Evolutionary conservation across 2,113 vertebrate genomes (phyloP).

Genomic region (Lipotes vexillifer): DNA sequence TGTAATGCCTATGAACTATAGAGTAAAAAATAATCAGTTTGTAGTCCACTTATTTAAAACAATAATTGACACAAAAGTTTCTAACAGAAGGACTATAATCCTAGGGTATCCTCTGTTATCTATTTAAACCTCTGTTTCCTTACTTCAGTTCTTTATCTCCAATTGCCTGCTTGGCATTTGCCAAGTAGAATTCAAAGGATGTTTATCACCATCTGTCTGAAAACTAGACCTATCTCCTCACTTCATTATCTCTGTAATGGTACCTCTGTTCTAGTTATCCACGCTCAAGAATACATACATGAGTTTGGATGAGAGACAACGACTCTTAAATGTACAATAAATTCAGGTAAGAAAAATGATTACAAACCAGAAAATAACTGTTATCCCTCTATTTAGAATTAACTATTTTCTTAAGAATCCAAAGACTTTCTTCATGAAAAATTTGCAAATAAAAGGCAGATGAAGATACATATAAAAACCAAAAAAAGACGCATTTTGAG

Average conservation of each 20-base stretch:
- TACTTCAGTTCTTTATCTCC: not conserved
- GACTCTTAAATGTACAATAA: not conserved
- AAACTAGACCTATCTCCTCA: not conserved
- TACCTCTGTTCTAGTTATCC: not conserved
- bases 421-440: slow-evolving; percentile 15
- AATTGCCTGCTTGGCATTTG: not conserved
- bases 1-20: not conserved
- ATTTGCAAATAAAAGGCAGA: not conserved
- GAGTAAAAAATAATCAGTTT: not conserved
- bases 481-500: not conserved
- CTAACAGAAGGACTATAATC: not conserved
- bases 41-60: not conserved
- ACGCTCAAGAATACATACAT: not conserved
- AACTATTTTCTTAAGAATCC: not conserved
- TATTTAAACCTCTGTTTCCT: not conserved
- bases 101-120: not conserved
- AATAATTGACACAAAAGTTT: not conserved
- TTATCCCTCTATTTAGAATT: not conserved
- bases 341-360: not conserved
- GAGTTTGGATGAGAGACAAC: not conserved
- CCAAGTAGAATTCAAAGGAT: not conserved
- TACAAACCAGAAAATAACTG: not conserved
- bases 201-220: not conserved
- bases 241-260: not conserved
- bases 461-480: not conserved